These are phyloP conservation scores for Turnix velox DNA, from an alignment of 2,113 vertebrate species.

Conservation along the genomic window DNA sequence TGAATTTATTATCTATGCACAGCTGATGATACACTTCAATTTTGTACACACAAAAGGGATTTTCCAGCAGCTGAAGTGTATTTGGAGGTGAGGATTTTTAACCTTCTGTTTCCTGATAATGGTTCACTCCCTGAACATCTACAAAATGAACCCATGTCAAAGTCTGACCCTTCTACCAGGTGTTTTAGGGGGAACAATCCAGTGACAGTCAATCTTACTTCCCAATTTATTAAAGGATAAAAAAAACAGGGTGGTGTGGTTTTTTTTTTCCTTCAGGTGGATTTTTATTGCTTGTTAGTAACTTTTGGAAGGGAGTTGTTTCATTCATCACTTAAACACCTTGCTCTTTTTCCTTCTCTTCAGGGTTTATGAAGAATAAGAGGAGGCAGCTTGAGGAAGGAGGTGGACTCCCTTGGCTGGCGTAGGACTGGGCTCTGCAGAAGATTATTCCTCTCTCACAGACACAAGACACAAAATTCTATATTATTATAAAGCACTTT, in stretches of 20 bases:
- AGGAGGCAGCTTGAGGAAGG: neutral
- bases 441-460: conserved; percentile 68
- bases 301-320: neutral
- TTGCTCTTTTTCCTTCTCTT: conserved; percentile 7
- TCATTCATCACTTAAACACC: neutral
- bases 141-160: fast-evolving
- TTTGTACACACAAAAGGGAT: fast-evolving
- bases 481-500: conserved; percentile 78
- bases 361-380: conserved; percentile 81
- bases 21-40: neutral
- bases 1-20: neutral
- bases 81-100: neutral
- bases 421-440: conserved; percentile 57
- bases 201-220: neutral
- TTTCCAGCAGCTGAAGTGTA: neutral
- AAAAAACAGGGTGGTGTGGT: neutral
- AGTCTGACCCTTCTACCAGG: neutral
- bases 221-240: neutral
- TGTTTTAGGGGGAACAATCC: neutral
- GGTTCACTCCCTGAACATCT: fast-evolving
- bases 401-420: conserved; percentile 39
- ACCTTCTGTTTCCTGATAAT: neutral
- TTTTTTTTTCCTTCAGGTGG: neutral
- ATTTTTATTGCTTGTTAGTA: no score
- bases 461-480: conserved; percentile 71